Evolutionary conservation across 1,140 invertebrate genomes (phyloP).

Genomic region (Sycophaga agraensis): DNA sequence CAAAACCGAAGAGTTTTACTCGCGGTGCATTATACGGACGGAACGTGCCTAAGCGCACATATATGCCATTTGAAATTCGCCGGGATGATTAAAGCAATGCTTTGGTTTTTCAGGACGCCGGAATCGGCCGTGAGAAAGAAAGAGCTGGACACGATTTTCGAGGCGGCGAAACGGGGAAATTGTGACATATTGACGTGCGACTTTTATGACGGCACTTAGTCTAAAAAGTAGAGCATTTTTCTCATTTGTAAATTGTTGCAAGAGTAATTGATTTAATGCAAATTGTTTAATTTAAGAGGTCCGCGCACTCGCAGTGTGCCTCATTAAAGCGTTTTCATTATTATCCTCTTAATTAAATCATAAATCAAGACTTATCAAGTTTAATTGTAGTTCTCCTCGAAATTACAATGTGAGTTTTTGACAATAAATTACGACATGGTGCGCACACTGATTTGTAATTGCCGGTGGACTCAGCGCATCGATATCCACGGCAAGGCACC

Average conservation of each 20-base stretch:
- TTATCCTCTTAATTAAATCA: slow-evolving; percentile 4
- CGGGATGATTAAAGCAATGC: not conserved
- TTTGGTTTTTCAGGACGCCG: slow-evolving; percentile 38
- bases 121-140: slow-evolving; percentile 38
- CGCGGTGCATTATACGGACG: no score
- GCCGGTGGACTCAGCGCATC: no score
- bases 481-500: no score
- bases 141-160: slow-evolving; percentile 45
- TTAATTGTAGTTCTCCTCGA: no score
- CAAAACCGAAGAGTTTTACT: no score
- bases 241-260: slow-evolving; percentile 16
- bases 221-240: slow-evolving; percentile 28
- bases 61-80: not conserved
- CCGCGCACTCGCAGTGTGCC: not conserved
- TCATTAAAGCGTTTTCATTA: not conserved
- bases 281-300: slow-evolving; percentile 8
- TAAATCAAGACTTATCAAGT: not conserved
- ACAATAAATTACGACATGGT: no score
- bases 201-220: slow-evolving; percentile 31
- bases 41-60: no score
- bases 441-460: no score
- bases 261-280: slow-evolving; percentile 19
- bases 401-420: no score
- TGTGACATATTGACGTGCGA: slow-evolving; percentile 37
- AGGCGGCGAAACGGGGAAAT: slow-evolving; percentile 44